phyloP scores from a whole-genome alignment of 2,113 vertebrate genomes.

The Gymnarchus niloticus region DNA sequence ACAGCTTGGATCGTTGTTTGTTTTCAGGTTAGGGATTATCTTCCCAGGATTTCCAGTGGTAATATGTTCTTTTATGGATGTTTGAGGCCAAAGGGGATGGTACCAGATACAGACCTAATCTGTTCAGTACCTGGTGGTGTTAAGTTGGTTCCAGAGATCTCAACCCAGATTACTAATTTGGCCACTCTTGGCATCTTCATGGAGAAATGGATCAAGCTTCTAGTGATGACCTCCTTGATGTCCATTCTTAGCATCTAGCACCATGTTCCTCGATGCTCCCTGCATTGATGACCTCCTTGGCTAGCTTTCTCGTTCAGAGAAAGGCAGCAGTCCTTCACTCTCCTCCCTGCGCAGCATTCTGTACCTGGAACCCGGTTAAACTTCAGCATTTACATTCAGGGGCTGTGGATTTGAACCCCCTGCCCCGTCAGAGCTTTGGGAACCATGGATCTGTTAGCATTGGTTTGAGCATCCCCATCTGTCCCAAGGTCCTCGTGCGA shows the following conservation, averaged over 20 bases:
- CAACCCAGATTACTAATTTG: too few species aligned
- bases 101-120: too few species aligned
- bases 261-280: not conserved
- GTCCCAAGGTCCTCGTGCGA: conserved; percentile 42
- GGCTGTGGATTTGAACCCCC: not conserved
- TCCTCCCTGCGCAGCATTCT: not conserved
- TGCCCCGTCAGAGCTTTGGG: not conserved
- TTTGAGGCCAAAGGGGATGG: too few species aligned
- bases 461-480: conserved; percentile 35
- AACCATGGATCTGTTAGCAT: conserved; percentile 15
- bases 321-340: too few species aligned
- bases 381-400: conserved; percentile 1
- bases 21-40: not conserved
- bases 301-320: not conserved
- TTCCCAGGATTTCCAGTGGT: not conserved
- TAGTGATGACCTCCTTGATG: too few species aligned
- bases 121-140: too few species aligned
- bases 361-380: not conserved
- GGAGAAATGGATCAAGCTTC: not conserved
- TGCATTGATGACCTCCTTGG: too few species aligned
- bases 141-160: too few species aligned
- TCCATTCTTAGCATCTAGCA: not conserved
- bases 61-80: not conserved
- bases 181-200: not conserved
- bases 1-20: not conserved